Percentiles rank a stretch among this genome's conserved stretches.
Conservation (phyloP, 2,888 invertebrate genomes). For the Pterostichus madidus region DNA sequence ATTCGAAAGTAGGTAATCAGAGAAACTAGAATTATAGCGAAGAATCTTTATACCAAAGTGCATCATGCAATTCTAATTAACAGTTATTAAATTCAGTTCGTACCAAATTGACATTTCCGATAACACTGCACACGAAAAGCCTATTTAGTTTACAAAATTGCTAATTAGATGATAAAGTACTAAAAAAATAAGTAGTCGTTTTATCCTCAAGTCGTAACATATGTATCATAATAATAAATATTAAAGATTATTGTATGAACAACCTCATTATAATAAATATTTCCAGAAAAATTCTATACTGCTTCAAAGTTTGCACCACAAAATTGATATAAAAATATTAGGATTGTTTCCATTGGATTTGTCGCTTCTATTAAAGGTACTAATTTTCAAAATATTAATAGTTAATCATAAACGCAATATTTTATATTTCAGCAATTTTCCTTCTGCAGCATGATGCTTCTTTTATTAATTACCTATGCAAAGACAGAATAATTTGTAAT, state of each 20-base stretch:
- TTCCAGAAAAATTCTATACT: constrained; percentile 19
- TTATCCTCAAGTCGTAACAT: too few species aligned
- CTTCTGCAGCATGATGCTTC: constrained; percentile 3
- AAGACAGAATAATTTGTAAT: background rate
- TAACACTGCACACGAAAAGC: too few species aligned
- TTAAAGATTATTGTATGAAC: background rate
- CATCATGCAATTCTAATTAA: too few species aligned
- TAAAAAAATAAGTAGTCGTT: too few species aligned
- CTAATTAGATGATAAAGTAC: too few species aligned
- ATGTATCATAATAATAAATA: background rate
- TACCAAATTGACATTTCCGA: too few species aligned
- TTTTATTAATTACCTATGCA: background rate
- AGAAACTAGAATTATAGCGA: too few species aligned
- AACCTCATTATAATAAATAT: background rate
- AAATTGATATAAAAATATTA: constrained; percentile 2
- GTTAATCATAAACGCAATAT: background rate
- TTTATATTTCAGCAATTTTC: constrained; percentile 25
- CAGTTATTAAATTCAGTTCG: too few species aligned
- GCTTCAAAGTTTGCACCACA: constrained; percentile 13
- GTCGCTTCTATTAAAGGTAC: constrained; percentile 5
- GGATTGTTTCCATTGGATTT: constrained; percentile 11
- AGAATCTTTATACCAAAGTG: too few species aligned
- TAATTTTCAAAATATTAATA: background rate
- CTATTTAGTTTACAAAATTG: too few species aligned
- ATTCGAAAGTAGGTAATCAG: too few species aligned